Conservation (phyloP, 35 echinoderm and acorn worm species). For the Acanthaster planci region DNA sequence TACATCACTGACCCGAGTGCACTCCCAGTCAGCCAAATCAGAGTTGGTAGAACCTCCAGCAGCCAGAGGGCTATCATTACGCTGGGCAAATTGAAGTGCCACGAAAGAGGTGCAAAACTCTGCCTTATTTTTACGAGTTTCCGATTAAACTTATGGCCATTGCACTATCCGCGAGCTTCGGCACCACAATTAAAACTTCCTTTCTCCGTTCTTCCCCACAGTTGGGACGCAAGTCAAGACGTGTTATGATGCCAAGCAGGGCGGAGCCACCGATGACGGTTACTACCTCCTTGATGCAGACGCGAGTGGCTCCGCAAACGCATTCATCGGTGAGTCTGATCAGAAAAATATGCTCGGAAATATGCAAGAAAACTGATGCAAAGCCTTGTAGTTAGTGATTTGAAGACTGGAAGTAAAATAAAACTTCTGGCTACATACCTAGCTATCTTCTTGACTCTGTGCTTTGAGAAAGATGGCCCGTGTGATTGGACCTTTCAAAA, state of each 20-base stretch:
- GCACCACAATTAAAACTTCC: not conserved
- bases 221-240: constrained; percentile 25
- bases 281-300: constrained; percentile 63
- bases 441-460: no score
- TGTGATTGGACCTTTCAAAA: no score
- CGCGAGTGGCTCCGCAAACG: constrained; percentile 39
- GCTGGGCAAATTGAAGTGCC: constrained; percentile 47
- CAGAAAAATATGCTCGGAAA: no score
- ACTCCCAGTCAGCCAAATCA: constrained; percentile 50
- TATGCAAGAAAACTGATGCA: no score
- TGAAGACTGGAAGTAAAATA: no score
- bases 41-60: not conserved
- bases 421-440: no score
- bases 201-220: not conserved
- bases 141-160: no score
- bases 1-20: constrained; percentile 39
- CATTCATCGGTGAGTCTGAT: constrained; percentile 56
- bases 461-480: no score
- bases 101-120: constrained; percentile 28
- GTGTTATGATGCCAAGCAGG: constrained; percentile 64
- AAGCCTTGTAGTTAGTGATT: no score
- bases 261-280: constrained; percentile 46
- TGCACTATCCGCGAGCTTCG: not conserved
- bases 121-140: no score
- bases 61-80: constrained; percentile 16